These are phyloP conservation scores for Brachyalestes nurse DNA, from an alignment of 2,797 vertebrate genomes.

Conservation along the genomic window DNA sequence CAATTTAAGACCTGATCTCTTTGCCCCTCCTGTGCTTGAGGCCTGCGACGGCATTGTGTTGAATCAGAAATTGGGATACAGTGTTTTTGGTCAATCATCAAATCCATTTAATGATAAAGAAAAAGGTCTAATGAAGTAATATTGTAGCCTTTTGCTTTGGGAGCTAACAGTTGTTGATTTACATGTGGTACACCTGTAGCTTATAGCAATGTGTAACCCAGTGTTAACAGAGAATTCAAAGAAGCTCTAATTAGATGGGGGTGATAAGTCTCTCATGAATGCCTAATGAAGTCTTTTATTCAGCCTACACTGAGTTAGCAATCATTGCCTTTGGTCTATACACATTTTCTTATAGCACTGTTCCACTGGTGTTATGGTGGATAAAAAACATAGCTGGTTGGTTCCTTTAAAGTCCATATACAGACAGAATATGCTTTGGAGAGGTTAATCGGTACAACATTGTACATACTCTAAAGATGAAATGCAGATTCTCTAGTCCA, in stretches of 20 bases:
- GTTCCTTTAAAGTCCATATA: neutral
- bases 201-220: neutral
- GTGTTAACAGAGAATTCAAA: neutral
- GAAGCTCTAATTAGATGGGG: slow-evolving; percentile 5
- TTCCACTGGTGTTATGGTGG: neutral
- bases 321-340: neutral
- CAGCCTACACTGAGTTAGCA: neutral
- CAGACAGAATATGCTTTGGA: neutral
- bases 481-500: neutral
- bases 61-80: slow-evolving; percentile 11
- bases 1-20: slow-evolving; percentile 44
- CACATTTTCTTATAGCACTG: neutral
- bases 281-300: slow-evolving; percentile 14
- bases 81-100: slow-evolving; percentile 13
- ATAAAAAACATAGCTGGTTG: neutral
- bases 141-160: neutral
- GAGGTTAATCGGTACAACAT: neutral
- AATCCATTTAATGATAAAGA: neutral
- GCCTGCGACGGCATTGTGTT: slow-evolving; percentile 15
- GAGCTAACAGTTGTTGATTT: slow-evolving; percentile 4
- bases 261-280: slow-evolving; percentile 8
- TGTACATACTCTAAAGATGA: neutral
- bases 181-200: slow-evolving; percentile 9
- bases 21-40: slow-evolving; percentile 26
- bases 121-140: slow-evolving; percentile 12